phyloP scores from a whole-genome alignment of 2,113 vertebrate species.

The Colaptes auratus region DNA sequence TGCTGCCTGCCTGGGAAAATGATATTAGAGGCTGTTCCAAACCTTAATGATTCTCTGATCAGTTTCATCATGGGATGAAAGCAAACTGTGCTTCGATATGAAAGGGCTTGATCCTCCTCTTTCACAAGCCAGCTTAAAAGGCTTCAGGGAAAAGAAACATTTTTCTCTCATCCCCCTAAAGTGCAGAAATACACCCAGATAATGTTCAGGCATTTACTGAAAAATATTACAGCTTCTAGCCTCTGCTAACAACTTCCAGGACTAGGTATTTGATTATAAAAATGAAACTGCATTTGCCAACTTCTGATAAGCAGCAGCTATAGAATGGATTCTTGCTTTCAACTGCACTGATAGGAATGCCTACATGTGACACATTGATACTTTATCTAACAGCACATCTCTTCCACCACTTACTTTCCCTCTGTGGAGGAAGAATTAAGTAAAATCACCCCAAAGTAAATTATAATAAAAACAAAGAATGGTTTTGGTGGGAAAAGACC shows the following conservation, averaged over 20 bases:
- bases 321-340: constrained; percentile 21
- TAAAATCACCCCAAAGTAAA: background rate
- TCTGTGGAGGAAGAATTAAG: background rate
- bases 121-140: background rate
- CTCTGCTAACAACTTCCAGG: constrained; percentile 42
- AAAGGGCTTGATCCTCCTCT: background rate
- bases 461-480: background rate
- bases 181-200: background rate
- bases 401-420: constrained; percentile 1
- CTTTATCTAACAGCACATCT: background rate
- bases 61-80: background rate
- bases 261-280: constrained; percentile 34
- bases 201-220: background rate
- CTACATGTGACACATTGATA: background rate
- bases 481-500: too few species aligned
- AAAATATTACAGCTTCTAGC: constrained; percentile 29
- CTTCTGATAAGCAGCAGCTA: constrained; percentile 28
- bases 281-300: constrained; percentile 34
- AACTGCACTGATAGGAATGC: constrained; percentile 1
- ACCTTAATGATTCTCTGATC: background rate
- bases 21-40: too few species aligned
- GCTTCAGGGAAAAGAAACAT: background rate
- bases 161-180: background rate
- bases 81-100: background rate
- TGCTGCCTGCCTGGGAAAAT: too few species aligned